Conservation (phyloP, 2,113 vertebrate species). For the Psittacara wagleri region DNA sequence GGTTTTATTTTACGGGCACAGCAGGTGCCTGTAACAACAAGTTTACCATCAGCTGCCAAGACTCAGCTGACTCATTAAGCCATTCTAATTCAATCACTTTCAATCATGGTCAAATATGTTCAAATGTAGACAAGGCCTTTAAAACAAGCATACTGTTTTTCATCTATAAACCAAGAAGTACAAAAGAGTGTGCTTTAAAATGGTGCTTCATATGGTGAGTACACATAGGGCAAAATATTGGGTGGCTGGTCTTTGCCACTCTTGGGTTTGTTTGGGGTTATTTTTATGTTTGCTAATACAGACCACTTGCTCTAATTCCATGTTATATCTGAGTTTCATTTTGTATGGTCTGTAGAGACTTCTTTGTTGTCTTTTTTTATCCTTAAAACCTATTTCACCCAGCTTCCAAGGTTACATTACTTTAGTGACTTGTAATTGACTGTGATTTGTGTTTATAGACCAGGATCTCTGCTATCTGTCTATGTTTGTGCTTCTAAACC, state of each 20-base stretch:
- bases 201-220: not conserved
- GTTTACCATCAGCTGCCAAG: not conserved
- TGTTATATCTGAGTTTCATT: not conserved
- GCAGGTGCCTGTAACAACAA: not conserved
- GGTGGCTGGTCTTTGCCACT: not conserved
- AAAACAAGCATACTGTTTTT: not conserved
- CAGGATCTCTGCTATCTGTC: not conserved
- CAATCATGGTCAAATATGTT: fast-evolving
- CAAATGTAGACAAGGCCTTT: not conserved
- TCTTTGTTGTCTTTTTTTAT: not conserved
- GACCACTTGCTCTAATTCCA: not conserved
- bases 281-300: not conserved
- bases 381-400: not conserved
- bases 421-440: not conserved
- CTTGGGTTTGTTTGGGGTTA: not conserved
- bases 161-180: fast-evolving
- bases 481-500: not conserved
- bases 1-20: not conserved
- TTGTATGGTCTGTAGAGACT: not conserved
- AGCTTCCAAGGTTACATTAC: not conserved
- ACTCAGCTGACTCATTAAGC: not conserved
- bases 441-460: not conserved
- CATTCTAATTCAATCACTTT: not conserved
- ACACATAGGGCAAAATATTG: not conserved
- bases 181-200: not conserved